Evolutionary conservation across 1,140 invertebrate genomes (phyloP).

Genomic region (Augochlora pura): DNA sequence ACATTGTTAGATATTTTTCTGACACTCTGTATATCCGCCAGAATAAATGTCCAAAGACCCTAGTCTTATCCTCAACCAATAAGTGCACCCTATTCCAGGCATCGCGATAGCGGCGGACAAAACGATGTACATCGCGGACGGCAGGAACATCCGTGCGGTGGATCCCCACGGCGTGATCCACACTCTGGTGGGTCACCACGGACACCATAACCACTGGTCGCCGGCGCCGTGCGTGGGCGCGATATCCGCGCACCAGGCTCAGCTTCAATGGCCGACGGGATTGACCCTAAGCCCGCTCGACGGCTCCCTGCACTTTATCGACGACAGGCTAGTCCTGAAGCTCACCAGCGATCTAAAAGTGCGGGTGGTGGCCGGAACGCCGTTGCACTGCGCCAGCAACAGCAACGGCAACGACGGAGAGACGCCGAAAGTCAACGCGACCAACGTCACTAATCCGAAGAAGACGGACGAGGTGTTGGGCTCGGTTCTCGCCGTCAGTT

Average conservation of each 20-base stretch:
- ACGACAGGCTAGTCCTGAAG: constrained; percentile 95
- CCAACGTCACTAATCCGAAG: constrained; percentile 50
- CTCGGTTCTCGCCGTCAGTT: constrained; percentile 91
- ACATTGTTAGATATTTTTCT: no score
- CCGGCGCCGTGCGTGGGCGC: constrained; percentile 92
- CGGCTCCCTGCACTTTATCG: constrained; percentile 96
- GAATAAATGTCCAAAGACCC: no score
- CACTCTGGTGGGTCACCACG: constrained; percentile 95
- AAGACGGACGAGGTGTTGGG: constrained; percentile 84
- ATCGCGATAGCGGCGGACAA: constrained; percentile 94
- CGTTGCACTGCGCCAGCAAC: constrained; percentile 88
- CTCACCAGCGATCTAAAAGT: constrained; percentile 95
- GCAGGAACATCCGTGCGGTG: constrained; percentile 94
- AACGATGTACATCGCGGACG: constrained; percentile 97
- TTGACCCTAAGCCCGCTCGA: constrained; percentile 95
- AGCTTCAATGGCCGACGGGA: constrained; percentile 97
- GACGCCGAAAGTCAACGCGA: constrained; percentile 58
- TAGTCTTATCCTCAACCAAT: no score
- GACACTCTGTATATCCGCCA: no score
- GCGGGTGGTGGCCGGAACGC: constrained; percentile 93
- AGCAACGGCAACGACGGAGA: constrained; percentile 67
- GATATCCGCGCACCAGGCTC: constrained; percentile 88
- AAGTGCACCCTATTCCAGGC: constrained; percentile 75
- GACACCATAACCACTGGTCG: constrained; percentile 94
- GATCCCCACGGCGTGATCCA: constrained; percentile 95